A percentile compares a stretch with the other conserved stretches of the same genome.
Conservation (phyloP, 2,113 vertebrate genomes). For the Atherinomorus stipes region DNA sequence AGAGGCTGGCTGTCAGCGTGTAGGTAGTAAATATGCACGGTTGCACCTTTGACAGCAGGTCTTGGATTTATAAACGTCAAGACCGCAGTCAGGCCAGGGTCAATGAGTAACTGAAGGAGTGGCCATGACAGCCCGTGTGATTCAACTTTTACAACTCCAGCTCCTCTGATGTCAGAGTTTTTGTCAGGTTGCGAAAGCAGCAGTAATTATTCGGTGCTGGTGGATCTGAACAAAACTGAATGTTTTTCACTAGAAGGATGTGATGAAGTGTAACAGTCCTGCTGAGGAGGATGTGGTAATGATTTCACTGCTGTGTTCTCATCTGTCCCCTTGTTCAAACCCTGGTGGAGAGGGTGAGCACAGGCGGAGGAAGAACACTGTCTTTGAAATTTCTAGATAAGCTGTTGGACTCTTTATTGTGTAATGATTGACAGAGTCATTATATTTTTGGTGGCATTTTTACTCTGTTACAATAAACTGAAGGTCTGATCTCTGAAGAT, state of each 20-base stretch:
- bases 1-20: slow-evolving; percentile 6
- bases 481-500: too few species aligned
- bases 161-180: slow-evolving; percentile 37
- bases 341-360: too few species aligned
- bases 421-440: too few species aligned
- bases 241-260: not conserved
- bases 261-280: not conserved
- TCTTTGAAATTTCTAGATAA: too few species aligned
- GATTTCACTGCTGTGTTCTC: too few species aligned
- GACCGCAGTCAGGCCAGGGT: slow-evolving; percentile 43
- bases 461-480: too few species aligned
- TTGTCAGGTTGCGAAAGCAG: slow-evolving; percentile 26
- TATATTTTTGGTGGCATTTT: too few species aligned
- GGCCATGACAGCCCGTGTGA: slow-evolving; percentile 52
- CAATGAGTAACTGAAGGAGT: slow-evolving; percentile 73
- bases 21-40: slow-evolving; percentile 16
- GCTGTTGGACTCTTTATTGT: too few species aligned
- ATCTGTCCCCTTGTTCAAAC: too few species aligned
- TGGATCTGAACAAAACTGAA: not conserved
- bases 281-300: not conserved
- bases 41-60: slow-evolving; percentile 17
- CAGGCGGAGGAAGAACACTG: too few species aligned
- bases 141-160: slow-evolving; percentile 57
- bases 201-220: slow-evolving; percentile 15
- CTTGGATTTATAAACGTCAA: slow-evolving; percentile 31